A percentile compares a stretch with the other conserved stretches of the same genome.
Evolutionary conservation across 2,797 vertebrate genomes (phyloP).

Genomic region (Rallus crepitans): DNA sequence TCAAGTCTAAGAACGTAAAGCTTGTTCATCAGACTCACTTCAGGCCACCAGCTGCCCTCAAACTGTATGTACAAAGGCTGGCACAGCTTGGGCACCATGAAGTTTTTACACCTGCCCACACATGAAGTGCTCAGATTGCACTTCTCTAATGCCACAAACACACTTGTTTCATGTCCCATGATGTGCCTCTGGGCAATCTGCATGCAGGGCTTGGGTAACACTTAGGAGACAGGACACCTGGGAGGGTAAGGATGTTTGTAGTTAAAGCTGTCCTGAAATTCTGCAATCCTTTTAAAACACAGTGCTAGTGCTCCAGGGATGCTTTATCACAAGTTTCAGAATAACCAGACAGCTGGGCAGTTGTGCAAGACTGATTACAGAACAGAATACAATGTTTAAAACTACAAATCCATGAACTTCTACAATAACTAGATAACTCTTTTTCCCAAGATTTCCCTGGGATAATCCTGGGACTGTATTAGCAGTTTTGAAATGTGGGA

Average conservation of each 20-base stretch:
- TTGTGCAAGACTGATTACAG: not conserved
- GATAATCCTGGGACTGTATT: not conserved
- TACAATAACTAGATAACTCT: not conserved
- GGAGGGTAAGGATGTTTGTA: not conserved
- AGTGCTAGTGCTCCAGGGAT: not conserved
- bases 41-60: not conserved
- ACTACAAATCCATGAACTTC: not conserved
- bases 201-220: not conserved
- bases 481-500: not conserved
- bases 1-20: not conserved
- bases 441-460: not conserved
- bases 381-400: not conserved
- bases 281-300: not conserved
- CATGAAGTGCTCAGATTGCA: not conserved
- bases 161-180: fast-evolving
- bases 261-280: not conserved
- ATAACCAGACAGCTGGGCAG: not conserved
- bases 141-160: not conserved
- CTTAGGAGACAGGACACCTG: not conserved
- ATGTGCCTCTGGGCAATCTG: not conserved
- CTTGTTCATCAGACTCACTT: not conserved
- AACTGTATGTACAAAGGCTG: not conserved
- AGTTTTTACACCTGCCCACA: not conserved
- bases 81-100: not conserved
- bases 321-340: not conserved